Evolutionary conservation across 1,140 invertebrate species (phyloP).

Genomic region (Calosoma granatense): DNA sequence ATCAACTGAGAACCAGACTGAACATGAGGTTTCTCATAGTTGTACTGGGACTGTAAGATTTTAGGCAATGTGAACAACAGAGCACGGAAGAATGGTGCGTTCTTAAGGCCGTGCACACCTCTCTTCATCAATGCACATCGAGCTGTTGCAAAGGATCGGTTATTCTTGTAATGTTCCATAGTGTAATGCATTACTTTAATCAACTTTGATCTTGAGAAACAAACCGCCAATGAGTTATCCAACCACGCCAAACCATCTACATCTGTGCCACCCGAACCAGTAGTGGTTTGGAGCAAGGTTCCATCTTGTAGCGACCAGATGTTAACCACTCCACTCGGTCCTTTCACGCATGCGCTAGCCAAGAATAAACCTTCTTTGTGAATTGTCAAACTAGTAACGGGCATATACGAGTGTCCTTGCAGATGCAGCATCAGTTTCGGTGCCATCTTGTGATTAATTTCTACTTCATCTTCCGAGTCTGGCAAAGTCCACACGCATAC

Average conservation of each 20-base stretch:
- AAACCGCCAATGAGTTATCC: conserved; percentile 35
- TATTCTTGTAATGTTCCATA: conserved; percentile 34
- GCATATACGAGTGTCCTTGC: conserved; percentile 43
- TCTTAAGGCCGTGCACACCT: conserved; percentile 43
- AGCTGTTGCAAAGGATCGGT: conserved; percentile 39
- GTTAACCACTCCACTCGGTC: conserved; percentile 47
- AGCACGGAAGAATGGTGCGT: conserved; percentile 45
- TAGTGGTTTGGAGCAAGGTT: conserved; percentile 44
- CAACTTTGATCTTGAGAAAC: conserved; percentile 44
- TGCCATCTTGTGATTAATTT: conserved; percentile 9
- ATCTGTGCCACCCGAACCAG: conserved; percentile 42
- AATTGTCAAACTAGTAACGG: conserved; percentile 42
- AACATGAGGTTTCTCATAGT: conserved; percentile 46
- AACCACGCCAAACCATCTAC: conserved; percentile 40
- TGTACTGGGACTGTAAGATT: conserved; percentile 43
- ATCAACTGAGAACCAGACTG: conserved; percentile 48
- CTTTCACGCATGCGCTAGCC: conserved; percentile 40
- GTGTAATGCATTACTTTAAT: conserved; percentile 40
- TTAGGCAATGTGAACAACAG: conserved; percentile 42
- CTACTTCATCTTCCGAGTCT: conserved; percentile 26
- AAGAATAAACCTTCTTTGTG: conserved; percentile 42
- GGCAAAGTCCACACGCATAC: conserved; percentile 44
- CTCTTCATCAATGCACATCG: conserved; percentile 40
- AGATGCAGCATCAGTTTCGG: conserved; percentile 34
- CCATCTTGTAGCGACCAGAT: conserved; percentile 53